Evolutionary conservation across 1,140 invertebrate species (phyloP), one percentile per base, ranked within the genome.

Genomic region (Ostrea edulis): DNA sequence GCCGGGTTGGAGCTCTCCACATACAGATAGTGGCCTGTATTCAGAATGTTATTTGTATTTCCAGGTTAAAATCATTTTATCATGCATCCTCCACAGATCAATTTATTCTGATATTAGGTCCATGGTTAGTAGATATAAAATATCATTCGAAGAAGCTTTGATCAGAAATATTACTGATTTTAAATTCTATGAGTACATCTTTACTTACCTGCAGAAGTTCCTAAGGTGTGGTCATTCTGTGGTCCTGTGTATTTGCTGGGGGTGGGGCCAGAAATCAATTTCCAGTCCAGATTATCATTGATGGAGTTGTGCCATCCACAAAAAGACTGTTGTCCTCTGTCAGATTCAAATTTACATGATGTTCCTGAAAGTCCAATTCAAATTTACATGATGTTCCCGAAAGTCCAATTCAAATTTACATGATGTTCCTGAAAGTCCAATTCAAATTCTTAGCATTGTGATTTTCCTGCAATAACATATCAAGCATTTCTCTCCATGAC

Each of bases 21-120:
- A 92, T 97, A 97, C 95, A 97, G 96, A 93, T 97, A 98, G 92
- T 97, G 96, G 51, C 92, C 93, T 93, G 0, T 89, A 83, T 77
- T 29, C 25, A 77, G 0, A 62, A 44, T 44, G 2, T 44, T 44
- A 44, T 5, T 44, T 44, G 35, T 44, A 44, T 44, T 44, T 44
- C n/a, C 35, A 44, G 1, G 35, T 44, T 44, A 44, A 44, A 2
- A 2, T 44, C 5, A 44, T 5, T 44, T 1, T 44, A 44, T 44
- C 35, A 44, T 44, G 35, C 5, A 5, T 44, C 5, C 35, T 44
- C 35, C 35, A 44, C 5, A 1, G 5, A 44, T 44, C 35, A 44
- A 44, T 44, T 5, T 44, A 44, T 44, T 44, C 35, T 44, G 35
- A 44, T 44, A 44, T 5, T 44, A 44, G 35, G 35, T 44, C 35